Evolutionary conservation across 1,140 invertebrate genomes (phyloP).

Genomic region (Mesaphorura yosii): DNA sequence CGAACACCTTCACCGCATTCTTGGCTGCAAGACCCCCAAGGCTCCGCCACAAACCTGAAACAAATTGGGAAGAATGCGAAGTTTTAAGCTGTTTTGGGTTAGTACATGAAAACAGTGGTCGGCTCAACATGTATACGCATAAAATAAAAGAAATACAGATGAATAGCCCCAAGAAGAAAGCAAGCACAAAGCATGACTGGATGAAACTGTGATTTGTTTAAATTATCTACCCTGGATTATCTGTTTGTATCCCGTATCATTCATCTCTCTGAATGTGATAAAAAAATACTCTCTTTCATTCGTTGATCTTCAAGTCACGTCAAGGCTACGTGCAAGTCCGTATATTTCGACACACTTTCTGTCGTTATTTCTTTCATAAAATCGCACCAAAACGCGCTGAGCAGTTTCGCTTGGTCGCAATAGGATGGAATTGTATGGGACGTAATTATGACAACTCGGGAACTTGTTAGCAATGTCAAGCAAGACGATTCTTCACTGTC

Average conservation of each 20-base stretch:
- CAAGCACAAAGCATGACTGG: no score
- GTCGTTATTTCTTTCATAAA: not conserved
- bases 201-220: no score
- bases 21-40: slow-evolving; percentile 79
- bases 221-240: no score
- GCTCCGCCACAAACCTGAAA: slow-evolving; percentile 55
- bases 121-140: not conserved
- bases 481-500: no score
- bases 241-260: not conserved
- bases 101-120: no score
- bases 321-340: not conserved
- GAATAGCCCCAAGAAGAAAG: not conserved
- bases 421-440: no score
- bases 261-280: not conserved
- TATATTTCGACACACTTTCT: not conserved
- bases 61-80: not conserved
- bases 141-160: not conserved
- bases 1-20: slow-evolving; percentile 77
- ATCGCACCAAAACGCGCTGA: not conserved
- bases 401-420: no score
- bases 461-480: no score
- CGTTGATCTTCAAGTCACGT: not conserved
- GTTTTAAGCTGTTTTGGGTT: no score
- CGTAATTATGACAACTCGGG: no score
- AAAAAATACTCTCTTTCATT: not conserved